Conservation (phyloP, 2,797 vertebrate species). For the Acridotheres tristis region DNA sequence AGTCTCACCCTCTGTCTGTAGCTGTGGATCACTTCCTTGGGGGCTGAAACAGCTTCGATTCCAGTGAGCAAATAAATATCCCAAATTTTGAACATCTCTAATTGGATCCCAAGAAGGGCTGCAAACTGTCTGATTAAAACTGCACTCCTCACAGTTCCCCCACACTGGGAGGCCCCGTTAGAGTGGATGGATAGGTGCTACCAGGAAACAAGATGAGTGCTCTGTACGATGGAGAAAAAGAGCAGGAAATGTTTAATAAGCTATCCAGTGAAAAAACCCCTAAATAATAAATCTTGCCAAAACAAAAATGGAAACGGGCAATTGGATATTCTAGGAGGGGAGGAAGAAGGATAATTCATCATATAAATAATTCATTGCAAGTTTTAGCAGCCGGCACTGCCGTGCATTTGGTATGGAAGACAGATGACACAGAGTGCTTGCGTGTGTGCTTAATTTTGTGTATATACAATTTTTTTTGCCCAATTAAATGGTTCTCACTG, state of each 20-base stretch:
- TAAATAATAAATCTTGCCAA: neutral
- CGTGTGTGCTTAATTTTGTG: neutral
- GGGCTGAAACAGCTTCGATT: neutral
- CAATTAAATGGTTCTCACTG: neutral
- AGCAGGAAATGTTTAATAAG: conserved; percentile 29
- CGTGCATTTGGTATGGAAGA: neutral
- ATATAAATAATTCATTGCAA: conserved; percentile 54
- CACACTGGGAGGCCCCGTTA: neutral
- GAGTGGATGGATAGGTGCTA: neutral
- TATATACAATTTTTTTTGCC: neutral
- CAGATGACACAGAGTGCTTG: conserved; percentile 3
- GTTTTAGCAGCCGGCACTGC: conserved; percentile 15
- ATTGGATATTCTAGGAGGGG: conserved; percentile 40
- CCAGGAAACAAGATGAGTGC: neutral
- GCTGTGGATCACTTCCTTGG: neutral
- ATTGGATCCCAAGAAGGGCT: neutral
- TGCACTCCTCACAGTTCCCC: neutral
- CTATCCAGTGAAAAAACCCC: neutral
- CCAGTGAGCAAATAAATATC: conserved; percentile 7
- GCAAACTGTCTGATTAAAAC: neutral
- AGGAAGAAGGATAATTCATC: conserved; percentile 23
- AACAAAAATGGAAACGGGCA: conserved; percentile 26
- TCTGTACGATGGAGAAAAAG: neutral
- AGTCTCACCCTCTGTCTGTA: neutral
- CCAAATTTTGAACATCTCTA: neutral